Evolutionary conservation across 2,797 vertebrate species (phyloP).

Genomic region (Alcedo atthis): DNA sequence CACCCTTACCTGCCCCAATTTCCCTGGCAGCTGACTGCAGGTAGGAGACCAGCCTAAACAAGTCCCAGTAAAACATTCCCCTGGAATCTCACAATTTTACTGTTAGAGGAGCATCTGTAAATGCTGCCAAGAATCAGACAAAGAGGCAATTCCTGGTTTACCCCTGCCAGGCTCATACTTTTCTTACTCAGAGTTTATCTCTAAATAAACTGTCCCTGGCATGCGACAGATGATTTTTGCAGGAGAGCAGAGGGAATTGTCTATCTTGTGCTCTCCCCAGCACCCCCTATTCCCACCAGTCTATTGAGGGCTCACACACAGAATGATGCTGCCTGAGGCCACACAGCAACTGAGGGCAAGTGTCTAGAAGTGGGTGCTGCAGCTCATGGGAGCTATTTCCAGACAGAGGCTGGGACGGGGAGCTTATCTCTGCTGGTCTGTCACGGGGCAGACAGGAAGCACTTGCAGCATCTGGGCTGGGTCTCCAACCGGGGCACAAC

Average conservation of each 20-base stretch:
- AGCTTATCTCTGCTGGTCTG: fast-evolving
- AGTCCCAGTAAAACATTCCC: too few species aligned
- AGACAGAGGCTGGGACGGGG: fast-evolving
- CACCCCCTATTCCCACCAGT: neutral
- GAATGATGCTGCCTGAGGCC: fast-evolving
- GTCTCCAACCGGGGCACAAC: fast-evolving
- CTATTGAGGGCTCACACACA: fast-evolving
- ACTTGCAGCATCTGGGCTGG: neutral
- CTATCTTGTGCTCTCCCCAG: fast-evolving
- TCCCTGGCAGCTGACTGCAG: neutral
- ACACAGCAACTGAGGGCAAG: neutral
- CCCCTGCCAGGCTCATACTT: neutral
- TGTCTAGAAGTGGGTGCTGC: fast-evolving
- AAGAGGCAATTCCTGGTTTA: neutral
- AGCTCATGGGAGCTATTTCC: fast-evolving
- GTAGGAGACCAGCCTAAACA: neutral
- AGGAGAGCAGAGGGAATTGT: neutral
- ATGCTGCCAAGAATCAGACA: neutral
- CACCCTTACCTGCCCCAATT: neutral
- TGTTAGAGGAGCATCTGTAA: neutral
- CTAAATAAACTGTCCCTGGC: neutral
- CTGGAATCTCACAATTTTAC: neutral
- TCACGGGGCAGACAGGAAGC: neutral
- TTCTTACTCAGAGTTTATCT: neutral
- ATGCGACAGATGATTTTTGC: neutral